Evolutionary conservation across 2,797 vertebrate genomes (phyloP), one percentile per base, ranked within the genome.

Genomic region (Momotus momota): DNA sequence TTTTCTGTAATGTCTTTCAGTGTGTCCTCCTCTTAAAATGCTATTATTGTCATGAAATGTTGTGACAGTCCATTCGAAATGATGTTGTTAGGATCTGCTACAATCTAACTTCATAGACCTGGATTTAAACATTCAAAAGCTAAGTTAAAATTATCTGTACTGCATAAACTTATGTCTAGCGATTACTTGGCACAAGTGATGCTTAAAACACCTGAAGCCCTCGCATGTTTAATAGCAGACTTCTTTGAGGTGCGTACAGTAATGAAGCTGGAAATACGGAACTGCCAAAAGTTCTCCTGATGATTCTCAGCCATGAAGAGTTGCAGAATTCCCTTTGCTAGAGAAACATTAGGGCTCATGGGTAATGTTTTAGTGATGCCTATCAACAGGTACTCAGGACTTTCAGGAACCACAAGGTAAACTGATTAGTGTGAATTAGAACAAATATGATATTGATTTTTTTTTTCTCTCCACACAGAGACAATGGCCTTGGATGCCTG

Each of bases 401-500:
- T 96, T 91, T 84, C 86, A 97, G 97, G 95, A 97, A 52, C 95
- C 96, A 96, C 74, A 55, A 95, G 96, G 86, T 96, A 96, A 96
- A 96, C 81, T 94, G 90, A 55, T 80, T 86, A 93, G 60, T 94
- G 81, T 97, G 93, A 97, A 91, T 78, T 97, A 95, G 97, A 97
- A 43, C 97, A 95, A 97, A 97, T 97, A 92, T 97, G 97, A 97
- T 97, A 97, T 82, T 98, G 98, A 98, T 97, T 98, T 97, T 97
- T 95, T 97, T 96, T 98, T 98, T 97, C 97, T 96, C 96, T 98
- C 95, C 94, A 97, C 96, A 97, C 99, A 99, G 99, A 99, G 98
- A 97, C 98, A 98, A 97, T 99, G 99, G 99, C 98, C 99, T 98
- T 99, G 99, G 99, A 99, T 99, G 98, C 99, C 99, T 97, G 98